A percentile compares a stretch with the other conserved stretches of the same genome.
Conservation (phyloP, 2,797 vertebrate genomes). For the Hydrolagus colliei region DNA sequence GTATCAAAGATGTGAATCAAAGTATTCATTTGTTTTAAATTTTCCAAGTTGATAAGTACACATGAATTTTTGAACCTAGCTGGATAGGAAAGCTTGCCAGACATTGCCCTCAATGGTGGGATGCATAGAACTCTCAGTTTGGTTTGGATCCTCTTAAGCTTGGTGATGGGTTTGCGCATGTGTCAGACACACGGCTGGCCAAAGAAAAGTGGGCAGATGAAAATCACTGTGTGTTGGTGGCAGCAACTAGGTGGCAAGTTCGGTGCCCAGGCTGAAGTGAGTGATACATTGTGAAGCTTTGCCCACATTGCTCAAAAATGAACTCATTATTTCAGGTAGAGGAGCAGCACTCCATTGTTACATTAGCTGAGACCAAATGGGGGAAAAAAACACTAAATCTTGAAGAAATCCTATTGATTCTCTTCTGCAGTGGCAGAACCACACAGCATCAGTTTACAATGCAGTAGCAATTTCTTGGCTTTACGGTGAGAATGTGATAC, state of each 20-base stretch:
- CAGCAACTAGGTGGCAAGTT: conserved; percentile 2
- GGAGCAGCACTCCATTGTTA: not conserved
- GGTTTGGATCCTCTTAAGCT: too few relatives aligned
- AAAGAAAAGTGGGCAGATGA: not conserved
- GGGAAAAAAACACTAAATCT: not conserved
- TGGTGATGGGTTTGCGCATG: too few relatives aligned
- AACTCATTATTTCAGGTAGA: not conserved
- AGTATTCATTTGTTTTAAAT: too few relatives aligned
- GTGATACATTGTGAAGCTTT: too few relatives aligned
- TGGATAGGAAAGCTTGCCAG: too few relatives aligned
- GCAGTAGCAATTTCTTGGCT: not conserved
- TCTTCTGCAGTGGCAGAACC: not conserved
- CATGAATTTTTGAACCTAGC: too few relatives aligned
- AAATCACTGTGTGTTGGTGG: not conserved
- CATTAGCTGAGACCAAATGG: not conserved
- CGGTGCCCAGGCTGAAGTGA: not conserved
- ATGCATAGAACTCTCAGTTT: too few relatives aligned
- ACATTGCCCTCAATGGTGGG: too few relatives aligned
- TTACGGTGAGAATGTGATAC: not conserved
- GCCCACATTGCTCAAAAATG: not conserved
- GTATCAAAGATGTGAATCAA: too few relatives aligned
- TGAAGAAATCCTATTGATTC: not conserved
- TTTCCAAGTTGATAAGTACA: too few relatives aligned
- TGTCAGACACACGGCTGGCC: too few relatives aligned
- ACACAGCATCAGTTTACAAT: not conserved